Base-by-base conservation (phyloP, 2,888 invertebrate genomes). In the Creontiades dilutus region DNA sequence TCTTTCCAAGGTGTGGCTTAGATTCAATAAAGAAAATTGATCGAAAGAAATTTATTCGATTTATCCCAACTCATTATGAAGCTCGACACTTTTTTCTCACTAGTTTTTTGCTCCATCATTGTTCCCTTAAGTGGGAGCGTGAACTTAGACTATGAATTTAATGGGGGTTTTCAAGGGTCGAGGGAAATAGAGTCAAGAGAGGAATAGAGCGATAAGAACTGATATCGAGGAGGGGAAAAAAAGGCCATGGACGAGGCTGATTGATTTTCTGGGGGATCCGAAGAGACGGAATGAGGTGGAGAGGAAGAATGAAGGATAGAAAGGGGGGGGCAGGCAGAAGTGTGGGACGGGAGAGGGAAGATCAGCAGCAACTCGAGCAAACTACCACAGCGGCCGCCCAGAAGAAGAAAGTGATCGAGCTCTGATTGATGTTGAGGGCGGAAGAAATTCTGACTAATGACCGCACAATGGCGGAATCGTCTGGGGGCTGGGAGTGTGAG, bases 391-490 rank as follows among this genome's bases (percentile, higher is more conserved):
- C 68, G 13, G 13, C 68, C 37, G 2, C 3, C 23, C 3, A 4
- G 52, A 52, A 23, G 5, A 82, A 82, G 27, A 82, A 78, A 78
- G 78, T 47, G 52, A 82, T 82, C 52, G 82, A 82, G 19, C 52
- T 82, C 82, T 82, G 82, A 82, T 82, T 82, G 82, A 82, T 82
- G 82, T 82, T 82, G 47, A 82, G 82, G 19, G 52, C 82, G 82
- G 82, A 82, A 82, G 82, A 82, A 82, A 82, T 82, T 48, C 82
- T 12, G 82, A 52, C 82, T 82, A 82, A 82, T 82, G 82, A 82
- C 82, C 82, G 0, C 52, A 52, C 23, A 52, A 82, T 46, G 82
- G 82, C 12, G 16, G 52, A 52, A 37, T 37, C 37, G 37, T 37
- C 37, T 37, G 37, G 37, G 37, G 37, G 7, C 37, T 37, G 37